Base-by-base conservation (phyloP, 2,888 invertebrate species). In the Nomada hirtipes region DNA sequence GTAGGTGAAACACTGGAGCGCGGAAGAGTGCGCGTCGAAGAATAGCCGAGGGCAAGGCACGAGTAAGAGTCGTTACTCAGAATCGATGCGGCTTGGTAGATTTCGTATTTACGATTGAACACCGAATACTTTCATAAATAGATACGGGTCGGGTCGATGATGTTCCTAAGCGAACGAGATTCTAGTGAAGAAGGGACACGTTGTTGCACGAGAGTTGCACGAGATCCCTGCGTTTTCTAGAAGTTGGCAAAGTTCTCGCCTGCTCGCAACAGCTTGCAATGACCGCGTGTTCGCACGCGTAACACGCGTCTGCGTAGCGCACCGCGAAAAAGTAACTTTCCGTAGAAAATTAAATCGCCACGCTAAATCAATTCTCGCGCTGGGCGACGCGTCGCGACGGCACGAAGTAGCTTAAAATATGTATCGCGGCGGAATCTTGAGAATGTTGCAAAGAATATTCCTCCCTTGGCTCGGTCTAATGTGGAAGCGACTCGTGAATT, bases 401-500 rank as follows among this genome's bases (percentile, higher is more conserved):
- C 23, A 15, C 15, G 42, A 70, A 55, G 44, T 55, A 11, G 53
- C 65, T 80, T 80, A 74, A 80, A 74, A 80, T 81, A 81, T 81
- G 81, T 81, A 81, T 81, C 81, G 60, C 59, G 20, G 23, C 15
- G 42, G 50, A 80, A 81, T 81, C 82, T 74, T 57, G 75, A 60
- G 29, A 67, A 76, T 61, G 60, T 70, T 81, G 42, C 55, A 64
- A 82, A 60, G 65, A 57, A 61, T 55, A 65, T 67, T 74, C 65
- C 80, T 59, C 55, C 26, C 61, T 18, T 15, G 26, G 76, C 44
- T 60, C 59, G 55, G 52, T 79, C 80, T 80, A 80, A 72, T 64
- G 70, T 79, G 82, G 75, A 81, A 81, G 76, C 82, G 47, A 76
- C 82, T 81, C 81, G 81, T 81, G 70, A 81, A 80, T 81, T 81